Base-by-base conservation (phyloP, 92 coral and sea anemone species). In the Bergia sp. region DNA sequence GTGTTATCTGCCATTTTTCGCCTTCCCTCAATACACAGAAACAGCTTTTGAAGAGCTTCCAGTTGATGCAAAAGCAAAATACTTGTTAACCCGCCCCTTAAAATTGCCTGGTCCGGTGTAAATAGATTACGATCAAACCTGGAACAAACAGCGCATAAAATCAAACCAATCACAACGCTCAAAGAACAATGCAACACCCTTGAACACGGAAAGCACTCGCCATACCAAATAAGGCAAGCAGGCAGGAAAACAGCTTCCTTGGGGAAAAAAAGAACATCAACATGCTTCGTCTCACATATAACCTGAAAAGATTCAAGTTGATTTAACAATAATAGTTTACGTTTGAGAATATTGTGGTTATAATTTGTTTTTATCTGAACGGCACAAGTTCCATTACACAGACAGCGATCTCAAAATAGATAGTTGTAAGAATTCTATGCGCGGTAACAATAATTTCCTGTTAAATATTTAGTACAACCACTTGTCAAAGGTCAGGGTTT, bases 101-200 rank as follows among this genome's bases (percentile, higher is more conserved):
- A 71, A 84, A 84, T 84, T 83, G 64, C 87, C 38, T 47, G 61
- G 87, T 69, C 87, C 87, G 87, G 87, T 67, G 87, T 84, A 84
- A 84, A 84, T 84, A 69, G 29, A 84, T 84, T 84, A 3, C 87
- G 21, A 84, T 84, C 87, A 42, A 45, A 75, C 87, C 64, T 45
- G 77, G 87, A 84, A 84, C 87, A 84, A 84, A 84, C 77, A 84
- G 76, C 37, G 15, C 41, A 37, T 16, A 44, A n/a, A 41, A 1
- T 45, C 67, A 91, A 45, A 78, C 96, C 98, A 95, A 93, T 95
- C 96, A 92, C 29, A 92, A 41, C 50, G 73, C 53, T 81, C 83
- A 73, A 49, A 69, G 80, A 65, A 87, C 90, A 89, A 92, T 44
- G 37, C 39, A 72, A 75, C 85, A 64, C 89, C 84, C 89, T 8